These are phyloP conservation scores for Cololabis saira DNA, from an alignment of 2,113 vertebrate species.

Conservation along the genomic window DNA sequence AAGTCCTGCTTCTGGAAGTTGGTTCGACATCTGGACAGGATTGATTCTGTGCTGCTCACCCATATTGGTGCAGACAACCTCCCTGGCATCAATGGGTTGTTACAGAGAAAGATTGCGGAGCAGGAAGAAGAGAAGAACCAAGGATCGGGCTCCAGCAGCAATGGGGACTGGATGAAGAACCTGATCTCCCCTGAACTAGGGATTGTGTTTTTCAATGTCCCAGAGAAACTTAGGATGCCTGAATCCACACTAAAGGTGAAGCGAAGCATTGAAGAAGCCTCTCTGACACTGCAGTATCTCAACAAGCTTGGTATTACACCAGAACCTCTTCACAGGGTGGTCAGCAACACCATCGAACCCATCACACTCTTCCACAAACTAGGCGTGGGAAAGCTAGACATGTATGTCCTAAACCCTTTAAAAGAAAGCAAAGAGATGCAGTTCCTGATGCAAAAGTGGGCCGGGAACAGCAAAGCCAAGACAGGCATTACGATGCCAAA, in stretches of 20 bases:
- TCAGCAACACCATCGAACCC: conserved; percentile 93
- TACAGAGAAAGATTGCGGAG: conserved; percentile 97
- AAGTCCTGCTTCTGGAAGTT: conserved; percentile 99
- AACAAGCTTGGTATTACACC: conserved; percentile 92
- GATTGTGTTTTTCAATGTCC: conserved; percentile 97
- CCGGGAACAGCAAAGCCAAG: conserved; percentile 98
- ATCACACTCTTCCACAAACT: conserved; percentile 98
- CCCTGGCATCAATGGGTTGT: conserved; percentile 94
- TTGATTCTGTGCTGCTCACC: conserved; percentile 95
- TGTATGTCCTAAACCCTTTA: conserved; percentile 96
- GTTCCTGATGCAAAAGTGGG: conserved; percentile 99
- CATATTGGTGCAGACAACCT: conserved; percentile 98
- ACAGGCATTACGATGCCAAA: conserved; percentile 92
- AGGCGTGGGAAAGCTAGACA: conserved; percentile 95
- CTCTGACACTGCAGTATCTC: conserved; percentile 93
- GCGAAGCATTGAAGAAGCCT: conserved; percentile 95
- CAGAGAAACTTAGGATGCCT: conserved; percentile 91
- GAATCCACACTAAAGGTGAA: conserved; percentile 94
- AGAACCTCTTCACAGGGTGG: conserved; percentile 92
- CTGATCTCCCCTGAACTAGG: conserved; percentile 97
- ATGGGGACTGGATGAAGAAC: conserved; percentile 96
- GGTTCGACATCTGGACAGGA: conserved; percentile 94
- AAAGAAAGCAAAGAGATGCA: conserved; percentile 99
- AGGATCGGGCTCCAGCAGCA: conserved; percentile 90
- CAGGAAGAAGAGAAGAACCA: conserved; percentile 93